phyloP scores from a whole-genome alignment of 2,888 invertebrate genomes.

The Leucoptera coffeella region DNA sequence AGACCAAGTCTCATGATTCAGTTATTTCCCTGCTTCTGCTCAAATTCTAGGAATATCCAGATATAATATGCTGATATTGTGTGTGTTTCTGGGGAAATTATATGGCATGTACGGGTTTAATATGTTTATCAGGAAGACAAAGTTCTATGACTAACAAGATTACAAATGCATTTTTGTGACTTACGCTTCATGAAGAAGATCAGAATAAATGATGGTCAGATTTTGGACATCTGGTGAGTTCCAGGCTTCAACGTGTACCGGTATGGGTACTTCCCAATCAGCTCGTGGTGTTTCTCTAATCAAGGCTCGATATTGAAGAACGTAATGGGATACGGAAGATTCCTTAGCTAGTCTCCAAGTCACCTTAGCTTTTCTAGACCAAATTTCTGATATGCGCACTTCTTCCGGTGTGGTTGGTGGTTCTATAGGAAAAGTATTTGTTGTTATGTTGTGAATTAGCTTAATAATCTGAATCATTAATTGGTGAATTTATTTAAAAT shows the following conservation, averaged over 20 bases:
- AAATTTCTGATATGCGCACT: constrained; percentile 38
- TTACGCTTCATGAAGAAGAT: constrained; percentile 40
- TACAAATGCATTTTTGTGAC: too few relatives aligned
- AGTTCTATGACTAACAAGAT: too few relatives aligned
- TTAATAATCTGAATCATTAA: too few relatives aligned
- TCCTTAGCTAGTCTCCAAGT: constrained; percentile 36
- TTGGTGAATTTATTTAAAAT: too few relatives aligned
- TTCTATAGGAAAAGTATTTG: constrained; percentile 13
- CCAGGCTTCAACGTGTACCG: constrained; percentile 32
- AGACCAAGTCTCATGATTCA: too few relatives aligned
- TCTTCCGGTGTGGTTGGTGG: constrained; percentile 38
- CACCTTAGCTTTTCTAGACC: constrained; percentile 35
- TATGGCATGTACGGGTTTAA: too few relatives aligned
- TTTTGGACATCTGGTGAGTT: constrained; percentile 33
- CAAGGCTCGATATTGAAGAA: constrained; percentile 31
- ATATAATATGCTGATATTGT: too few relatives aligned
- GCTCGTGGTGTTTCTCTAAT: constrained; percentile 22
- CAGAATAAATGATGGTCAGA: constrained; percentile 32
- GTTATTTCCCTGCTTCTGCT: too few relatives aligned
- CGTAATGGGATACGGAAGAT: constrained; percentile 35
- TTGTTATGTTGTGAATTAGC: too few relatives aligned
- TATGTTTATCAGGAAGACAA: too few relatives aligned
- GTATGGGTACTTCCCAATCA: constrained; percentile 28
- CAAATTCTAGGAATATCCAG: too few relatives aligned
- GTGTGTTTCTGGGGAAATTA: too few relatives aligned